Evolutionary conservation across 2,797 vertebrate genomes (phyloP).

Genomic region (Mareca strepera): DNA sequence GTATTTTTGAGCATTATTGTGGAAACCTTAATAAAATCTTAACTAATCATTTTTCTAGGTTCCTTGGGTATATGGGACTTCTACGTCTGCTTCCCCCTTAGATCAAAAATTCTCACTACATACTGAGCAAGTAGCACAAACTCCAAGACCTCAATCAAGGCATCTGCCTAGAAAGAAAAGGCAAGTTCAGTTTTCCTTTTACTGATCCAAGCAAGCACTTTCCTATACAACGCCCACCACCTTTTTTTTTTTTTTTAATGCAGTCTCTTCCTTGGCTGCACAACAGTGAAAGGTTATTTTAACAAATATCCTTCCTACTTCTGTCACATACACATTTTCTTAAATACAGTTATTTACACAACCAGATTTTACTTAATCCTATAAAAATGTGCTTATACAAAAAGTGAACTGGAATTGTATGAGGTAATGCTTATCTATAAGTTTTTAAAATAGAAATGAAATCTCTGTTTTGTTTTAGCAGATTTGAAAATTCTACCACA

Average conservation of each 20-base stretch:
- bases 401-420: neutral
- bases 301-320: neutral
- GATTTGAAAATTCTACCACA: neutral
- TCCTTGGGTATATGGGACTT: neutral
- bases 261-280: neutral
- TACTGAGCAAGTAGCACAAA: neutral
- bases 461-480: conserved; percentile 15
- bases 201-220: neutral
- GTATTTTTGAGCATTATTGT: neutral
- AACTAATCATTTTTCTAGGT: conserved; percentile 48
- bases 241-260: neutral
- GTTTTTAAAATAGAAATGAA: neutral
- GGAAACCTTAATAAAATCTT: neutral
- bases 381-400: neutral
- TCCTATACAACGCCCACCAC: neutral
- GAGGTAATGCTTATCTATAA: neutral
- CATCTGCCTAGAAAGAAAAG: conserved; percentile 45
- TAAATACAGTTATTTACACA: neutral
- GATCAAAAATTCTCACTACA: neutral
- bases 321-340: neutral
- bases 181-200: conserved; percentile 40
- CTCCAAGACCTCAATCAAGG: conserved; percentile 13
- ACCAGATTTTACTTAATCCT: neutral
- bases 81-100: neutral
- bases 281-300: neutral